These are phyloP conservation scores for Epiblema foenella DNA, from an alignment of 2,888 invertebrate species.

Conservation along the genomic window DNA sequence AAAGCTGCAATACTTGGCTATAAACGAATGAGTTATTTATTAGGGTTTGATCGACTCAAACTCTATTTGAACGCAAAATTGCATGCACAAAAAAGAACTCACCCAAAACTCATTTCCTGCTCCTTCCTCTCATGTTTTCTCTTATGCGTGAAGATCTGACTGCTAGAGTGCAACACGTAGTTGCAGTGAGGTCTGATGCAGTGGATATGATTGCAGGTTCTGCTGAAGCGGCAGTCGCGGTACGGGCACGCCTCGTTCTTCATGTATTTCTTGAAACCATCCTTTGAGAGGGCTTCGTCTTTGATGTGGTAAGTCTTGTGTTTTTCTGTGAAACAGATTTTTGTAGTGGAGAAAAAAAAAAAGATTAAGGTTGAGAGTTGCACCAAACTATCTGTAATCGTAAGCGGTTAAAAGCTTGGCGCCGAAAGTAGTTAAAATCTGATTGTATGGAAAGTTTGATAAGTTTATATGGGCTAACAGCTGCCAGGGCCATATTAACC, in stretches of 20 bases:
- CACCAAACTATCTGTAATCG: no score
- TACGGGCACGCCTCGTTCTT: slow-evolving; percentile 98
- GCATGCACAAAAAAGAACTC: slow-evolving; percentile 66
- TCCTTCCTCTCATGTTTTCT: slow-evolving; percentile 98
- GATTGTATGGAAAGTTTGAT: no score
- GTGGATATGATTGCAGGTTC: slow-evolving; percentile 98
- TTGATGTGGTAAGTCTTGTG: slow-evolving; percentile 99
- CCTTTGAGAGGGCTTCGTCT: slow-evolving; percentile 96
- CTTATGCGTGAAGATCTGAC: slow-evolving; percentile 98
- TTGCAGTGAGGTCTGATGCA: slow-evolving; percentile 98
- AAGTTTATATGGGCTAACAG: no score
- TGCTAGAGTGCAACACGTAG: slow-evolving; percentile 98
- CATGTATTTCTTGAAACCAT: slow-evolving; percentile 99
- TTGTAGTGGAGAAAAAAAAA: background rate
- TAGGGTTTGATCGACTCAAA: no score
- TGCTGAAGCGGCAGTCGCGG: slow-evolving; percentile 95
- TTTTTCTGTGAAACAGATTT: slow-evolving; percentile 89
- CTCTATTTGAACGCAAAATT: no score
- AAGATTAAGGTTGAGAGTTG: no score
- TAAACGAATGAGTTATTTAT: background rate
- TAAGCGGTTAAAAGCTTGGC: no score
- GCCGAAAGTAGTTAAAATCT: no score
- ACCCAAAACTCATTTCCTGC: slow-evolving; percentile 94
- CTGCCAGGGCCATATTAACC: no score
- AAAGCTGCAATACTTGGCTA: background rate